Conservation (phyloP, 1,140 invertebrate genomes). For the Saccostrea cuccullata region DNA sequence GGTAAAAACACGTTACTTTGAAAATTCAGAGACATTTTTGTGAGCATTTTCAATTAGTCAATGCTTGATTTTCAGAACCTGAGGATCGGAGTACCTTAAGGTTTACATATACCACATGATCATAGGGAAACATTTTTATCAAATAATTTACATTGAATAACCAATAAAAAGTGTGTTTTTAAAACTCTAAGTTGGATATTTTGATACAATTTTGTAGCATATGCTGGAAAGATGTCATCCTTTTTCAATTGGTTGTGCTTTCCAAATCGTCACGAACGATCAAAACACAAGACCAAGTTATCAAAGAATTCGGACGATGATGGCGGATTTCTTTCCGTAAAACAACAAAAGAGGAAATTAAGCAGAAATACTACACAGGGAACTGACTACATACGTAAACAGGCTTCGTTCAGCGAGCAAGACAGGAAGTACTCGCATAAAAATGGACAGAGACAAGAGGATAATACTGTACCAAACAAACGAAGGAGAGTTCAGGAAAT, state of each 20-base stretch:
- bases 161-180: too few species aligned
- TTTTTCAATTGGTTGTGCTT: conserved; percentile 56
- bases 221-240: conserved; percentile 42
- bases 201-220: background rate
- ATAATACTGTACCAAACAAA: conserved; percentile 42
- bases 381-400: conserved; percentile 5
- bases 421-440: background rate
- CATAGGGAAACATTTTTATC: too few species aligned
- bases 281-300: conserved; percentile 26
- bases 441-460: background rate
- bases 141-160: too few species aligned
- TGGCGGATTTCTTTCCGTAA: background rate
- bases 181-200: too few species aligned
- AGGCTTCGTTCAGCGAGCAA: background rate
- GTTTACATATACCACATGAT: too few species aligned
- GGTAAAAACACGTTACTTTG: too few species aligned
- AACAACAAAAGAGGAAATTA: conserved; percentile 24
- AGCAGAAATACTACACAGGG: background rate
- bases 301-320: background rate
- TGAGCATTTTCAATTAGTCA: too few species aligned
- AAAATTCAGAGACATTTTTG: too few species aligned
- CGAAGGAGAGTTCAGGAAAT: conserved; percentile 55
- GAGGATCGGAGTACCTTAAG: too few species aligned
- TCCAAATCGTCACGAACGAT: conserved; percentile 36
- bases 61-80: too few species aligned